Conservation (phyloP, 2,888 invertebrate species). For the Nyleta sp. region DNA sequence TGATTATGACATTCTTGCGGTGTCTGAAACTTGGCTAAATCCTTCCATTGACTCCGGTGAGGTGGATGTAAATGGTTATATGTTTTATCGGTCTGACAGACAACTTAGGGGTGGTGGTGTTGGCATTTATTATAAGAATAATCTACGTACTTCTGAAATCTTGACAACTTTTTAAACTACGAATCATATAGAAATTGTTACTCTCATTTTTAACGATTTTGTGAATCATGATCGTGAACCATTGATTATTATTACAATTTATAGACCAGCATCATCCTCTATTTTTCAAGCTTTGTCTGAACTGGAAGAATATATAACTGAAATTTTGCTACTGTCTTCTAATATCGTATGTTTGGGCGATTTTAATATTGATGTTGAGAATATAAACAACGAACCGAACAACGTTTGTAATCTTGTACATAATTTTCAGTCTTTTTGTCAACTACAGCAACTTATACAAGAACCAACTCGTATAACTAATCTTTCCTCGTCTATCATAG, state of each 20-base stretch:
- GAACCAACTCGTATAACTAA: constrained; percentile 1
- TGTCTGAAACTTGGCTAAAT: neutral
- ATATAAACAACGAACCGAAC: neutral
- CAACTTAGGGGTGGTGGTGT: neutral
- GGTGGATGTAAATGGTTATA: neutral
- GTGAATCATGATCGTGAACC: no score
- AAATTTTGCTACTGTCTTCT: neutral
- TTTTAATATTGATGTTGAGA: constrained; percentile 4
- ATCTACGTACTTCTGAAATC: no score
- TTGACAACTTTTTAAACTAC: no score
- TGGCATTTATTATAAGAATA: no score
- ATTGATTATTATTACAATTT: no score
- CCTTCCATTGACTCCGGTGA: neutral
- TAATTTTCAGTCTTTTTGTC: neutral
- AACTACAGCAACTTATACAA: neutral
- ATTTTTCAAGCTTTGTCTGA: no score
- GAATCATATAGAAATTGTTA: no score
- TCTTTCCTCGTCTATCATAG: neutral
- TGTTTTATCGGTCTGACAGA: neutral
- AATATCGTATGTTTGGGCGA: constrained; percentile 2
- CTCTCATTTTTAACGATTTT: no score
- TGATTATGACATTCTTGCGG: neutral
- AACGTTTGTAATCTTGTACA: neutral
- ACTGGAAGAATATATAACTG: neutral
- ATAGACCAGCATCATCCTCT: no score